A percentile compares a stretch with the other conserved stretches of the same genome.
Evolutionary conservation across 2,113 vertebrate genomes (phyloP).

Genomic region (Serilophus lunatus): DNA sequence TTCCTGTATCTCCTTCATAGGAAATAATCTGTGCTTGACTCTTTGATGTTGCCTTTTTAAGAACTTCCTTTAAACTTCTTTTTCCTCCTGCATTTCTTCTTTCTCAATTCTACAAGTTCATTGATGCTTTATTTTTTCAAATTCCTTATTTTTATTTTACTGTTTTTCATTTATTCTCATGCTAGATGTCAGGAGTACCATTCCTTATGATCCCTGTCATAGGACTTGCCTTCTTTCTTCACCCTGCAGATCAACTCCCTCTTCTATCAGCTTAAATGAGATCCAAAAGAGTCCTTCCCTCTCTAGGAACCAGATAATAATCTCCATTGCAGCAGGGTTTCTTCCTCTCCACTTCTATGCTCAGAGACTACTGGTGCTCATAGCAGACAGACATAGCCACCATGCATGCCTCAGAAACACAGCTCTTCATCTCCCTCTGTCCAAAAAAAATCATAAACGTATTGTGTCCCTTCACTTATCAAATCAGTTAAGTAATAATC

Average conservation of each 20-base stretch:
- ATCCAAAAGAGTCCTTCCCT: background rate
- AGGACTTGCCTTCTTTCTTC: background rate
- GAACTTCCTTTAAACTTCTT: background rate
- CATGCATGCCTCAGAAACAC: background rate
- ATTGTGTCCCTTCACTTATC: background rate
- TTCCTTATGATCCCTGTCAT: background rate
- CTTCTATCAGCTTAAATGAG: background rate
- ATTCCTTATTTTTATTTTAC: background rate
- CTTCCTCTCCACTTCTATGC: background rate
- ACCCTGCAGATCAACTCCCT: background rate
- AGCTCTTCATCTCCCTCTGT: background rate
- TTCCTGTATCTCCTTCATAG: background rate
- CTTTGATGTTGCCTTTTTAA: background rate
- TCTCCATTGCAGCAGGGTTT: background rate
- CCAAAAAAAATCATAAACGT: background rate
- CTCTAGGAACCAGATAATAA: background rate
- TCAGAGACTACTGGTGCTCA: background rate
- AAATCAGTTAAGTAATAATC: background rate
- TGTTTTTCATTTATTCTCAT: background rate
- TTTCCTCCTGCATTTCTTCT: background rate
- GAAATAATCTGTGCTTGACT: background rate
- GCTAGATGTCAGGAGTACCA: background rate
- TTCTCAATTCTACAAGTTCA: background rate
- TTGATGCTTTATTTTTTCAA: background rate
- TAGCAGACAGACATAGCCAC: background rate